A percentile compares a stretch with the other conserved stretches of the same genome.
These are phyloP conservation scores for Ardeotis arabs DNA, from an alignment of 2,113 vertebrate genomes.

Conservation along the genomic window DNA sequence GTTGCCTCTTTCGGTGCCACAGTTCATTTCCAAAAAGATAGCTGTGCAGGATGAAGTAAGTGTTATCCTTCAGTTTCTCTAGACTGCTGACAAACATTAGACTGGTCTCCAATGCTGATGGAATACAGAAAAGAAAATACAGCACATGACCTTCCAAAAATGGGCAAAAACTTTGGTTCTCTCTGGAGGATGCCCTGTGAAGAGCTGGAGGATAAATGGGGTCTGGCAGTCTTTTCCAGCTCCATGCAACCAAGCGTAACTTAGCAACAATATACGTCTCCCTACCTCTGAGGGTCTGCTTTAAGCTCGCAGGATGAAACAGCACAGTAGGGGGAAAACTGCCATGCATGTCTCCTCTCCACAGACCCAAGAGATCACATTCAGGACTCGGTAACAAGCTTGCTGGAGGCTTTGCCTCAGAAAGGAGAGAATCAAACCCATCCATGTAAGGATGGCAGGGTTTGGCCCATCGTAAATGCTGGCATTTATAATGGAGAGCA, in stretches of 20 bases:
- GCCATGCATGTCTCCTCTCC: background rate
- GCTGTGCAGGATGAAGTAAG: constrained; percentile 35
- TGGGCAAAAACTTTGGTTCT: background rate
- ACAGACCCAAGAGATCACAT: background rate
- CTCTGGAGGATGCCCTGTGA: background rate
- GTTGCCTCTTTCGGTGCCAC: background rate
- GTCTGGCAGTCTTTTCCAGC: background rate
- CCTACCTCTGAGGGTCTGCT: background rate
- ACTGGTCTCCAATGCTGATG: background rate
- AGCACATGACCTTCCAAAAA: background rate
- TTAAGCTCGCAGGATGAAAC: background rate
- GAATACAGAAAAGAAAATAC: constrained; percentile 27
- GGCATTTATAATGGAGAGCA: background rate
- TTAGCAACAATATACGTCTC: background rate
- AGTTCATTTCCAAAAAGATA: constrained; percentile 16
- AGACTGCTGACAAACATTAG: constrained; percentile 14
- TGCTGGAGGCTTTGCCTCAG: background rate
- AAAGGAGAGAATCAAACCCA: background rate
- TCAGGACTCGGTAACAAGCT: background rate
- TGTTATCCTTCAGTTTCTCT: background rate
- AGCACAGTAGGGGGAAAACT: background rate
- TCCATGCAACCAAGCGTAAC: background rate
- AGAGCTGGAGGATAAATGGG: background rate
- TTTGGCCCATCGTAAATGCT: background rate
- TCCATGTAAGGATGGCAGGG: background rate